A percentile compares a stretch with the other conserved stretches of the same genome.
Evolutionary conservation across 1,140 invertebrate genomes (phyloP).

Genomic region (Neelides sp.): DNA sequence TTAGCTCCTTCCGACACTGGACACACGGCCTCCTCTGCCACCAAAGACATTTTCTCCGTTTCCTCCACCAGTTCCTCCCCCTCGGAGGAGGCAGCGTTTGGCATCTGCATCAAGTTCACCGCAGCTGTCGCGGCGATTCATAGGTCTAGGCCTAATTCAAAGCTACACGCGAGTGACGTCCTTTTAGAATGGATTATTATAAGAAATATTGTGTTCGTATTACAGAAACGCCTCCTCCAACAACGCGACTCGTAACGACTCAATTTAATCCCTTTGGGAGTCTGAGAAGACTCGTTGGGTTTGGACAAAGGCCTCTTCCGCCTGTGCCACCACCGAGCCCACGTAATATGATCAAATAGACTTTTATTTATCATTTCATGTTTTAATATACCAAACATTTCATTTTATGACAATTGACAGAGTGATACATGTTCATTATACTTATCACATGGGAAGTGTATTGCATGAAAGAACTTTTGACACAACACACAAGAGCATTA

Average conservation of each 20-base stretch:
- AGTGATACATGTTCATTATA: no score
- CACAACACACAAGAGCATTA: no score
- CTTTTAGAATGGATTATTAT: neutral
- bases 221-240: slow-evolving; percentile 15
- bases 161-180: no score
- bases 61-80: slow-evolving; percentile 64
- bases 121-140: neutral
- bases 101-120: slow-evolving; percentile 28
- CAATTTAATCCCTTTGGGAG: slow-evolving; percentile 39
- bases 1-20: slow-evolving; percentile 29
- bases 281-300: slow-evolving; percentile 37
- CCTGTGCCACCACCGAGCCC: slow-evolving; percentile 34
- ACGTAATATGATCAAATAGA: neutral
- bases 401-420: no score
- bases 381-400: no score
- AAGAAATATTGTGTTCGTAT: slow-evolving; percentile 6
- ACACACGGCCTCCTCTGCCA: slow-evolving; percentile 56
- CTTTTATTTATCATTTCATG: no score
- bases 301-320: slow-evolving; percentile 40
- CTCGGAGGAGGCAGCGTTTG: slow-evolving; percentile 54
- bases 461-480: no score
- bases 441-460: no score
- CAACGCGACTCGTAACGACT: slow-evolving; percentile 33
- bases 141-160: neutral
- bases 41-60: slow-evolving; percentile 44